Base-by-base conservation (phyloP, 2,797 vertebrate species). In the Melanotaenia maccullochi region DNA sequence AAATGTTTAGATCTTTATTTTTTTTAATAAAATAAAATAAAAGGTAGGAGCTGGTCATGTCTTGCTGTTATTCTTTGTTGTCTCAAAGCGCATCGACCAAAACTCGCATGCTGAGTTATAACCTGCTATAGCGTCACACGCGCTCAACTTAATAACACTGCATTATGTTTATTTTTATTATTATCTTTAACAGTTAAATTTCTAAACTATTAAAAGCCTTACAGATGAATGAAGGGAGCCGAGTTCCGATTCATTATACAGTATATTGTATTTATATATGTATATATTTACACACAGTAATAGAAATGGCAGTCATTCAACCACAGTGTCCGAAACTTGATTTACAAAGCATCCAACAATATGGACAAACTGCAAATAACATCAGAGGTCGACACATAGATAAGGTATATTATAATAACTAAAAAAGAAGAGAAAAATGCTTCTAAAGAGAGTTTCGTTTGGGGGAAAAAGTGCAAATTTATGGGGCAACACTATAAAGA, bases 211-310 rank as follows among this genome's bases (percentile, higher is more conserved):
- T 5, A 13, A 20, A 47, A 47, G 1, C 20, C 16, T 5, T 16
- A 42, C 4, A 47, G 6, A 18, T 47, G 42, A 47, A 47, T 47
- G 6, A 47, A 47, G 18, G 7, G 61, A 82, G 71, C 55, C 40
- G 20, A 40, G 12, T 36, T n/a, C 16, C 9, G 51, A 60, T 65
- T 73, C 36, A 72, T 62, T 62, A 74, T 75, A 66, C 25, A 12
- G 3, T 25, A 16, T 38, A 32, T 51, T 51, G 49, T 67, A 67
- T 30, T 36, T 60, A 55, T 71, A 85, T 84, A 76, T 66, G 52
- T 70, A 73, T 70, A 84, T 82, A 88, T 86, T 70, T 87, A 87
- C 80, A 89, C 30, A 68, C 47, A 70, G 9, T 67, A 22, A 78
- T 60, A 69, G 11, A 57, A 81, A 73, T 56, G 55, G 3, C 54